Evolutionary conservation across 92 coral and sea anemone genomes (phyloP), one percentile per base, ranked within the genome.

Genomic region (Bergia puertoricense): DNA sequence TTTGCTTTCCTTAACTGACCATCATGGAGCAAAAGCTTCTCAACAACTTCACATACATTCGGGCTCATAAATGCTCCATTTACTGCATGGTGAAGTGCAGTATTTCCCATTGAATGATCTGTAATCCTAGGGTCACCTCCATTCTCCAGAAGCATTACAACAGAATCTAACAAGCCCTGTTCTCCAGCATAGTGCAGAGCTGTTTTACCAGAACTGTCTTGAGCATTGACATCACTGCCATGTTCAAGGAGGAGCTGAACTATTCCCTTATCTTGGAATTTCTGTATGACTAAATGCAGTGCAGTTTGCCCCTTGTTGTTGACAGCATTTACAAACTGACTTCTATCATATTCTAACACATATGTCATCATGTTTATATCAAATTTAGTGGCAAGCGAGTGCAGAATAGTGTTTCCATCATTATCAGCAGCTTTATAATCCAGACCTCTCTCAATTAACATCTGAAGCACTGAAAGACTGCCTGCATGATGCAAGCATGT

Each of bases 401-500:
- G 88, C 43, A 88, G 68, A 9, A 81, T 8, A 0, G 90, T 79
- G 86, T 79, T 88, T 8, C 90, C 90, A 42, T 80, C 44, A 48
- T 80, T 88, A 67, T 88, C 90, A 67, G 11, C 62, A 6, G 88
- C 78, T 18, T 43, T 88, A 81, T 77, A 71, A 8, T 80, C 43
- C 10, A 81, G 59, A 77, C 90, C 88, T 81, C 48, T 88, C 43
- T 80, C 88, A 66, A 79, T 65, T 22, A 88, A 79, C 14, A 57
- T 36, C 48, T 67, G 62, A 50, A 88, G 85, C 39, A n/a, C 11
- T 77, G 50, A 66, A 0, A 51, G 85, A 81, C 38, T 46, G n/a
- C 37, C 8, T n/a, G 77, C 90, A 88, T 69, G 30, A 50, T 84
- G 79, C 65, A 84, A 5, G 46, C 79, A 84, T 45, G 87, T 68